A percentile compares a stretch with the other conserved stretches of the same genome.
Evolutionary conservation across 1,140 invertebrate genomes (phyloP).

Genomic region (Theocolax elegans): DNA sequence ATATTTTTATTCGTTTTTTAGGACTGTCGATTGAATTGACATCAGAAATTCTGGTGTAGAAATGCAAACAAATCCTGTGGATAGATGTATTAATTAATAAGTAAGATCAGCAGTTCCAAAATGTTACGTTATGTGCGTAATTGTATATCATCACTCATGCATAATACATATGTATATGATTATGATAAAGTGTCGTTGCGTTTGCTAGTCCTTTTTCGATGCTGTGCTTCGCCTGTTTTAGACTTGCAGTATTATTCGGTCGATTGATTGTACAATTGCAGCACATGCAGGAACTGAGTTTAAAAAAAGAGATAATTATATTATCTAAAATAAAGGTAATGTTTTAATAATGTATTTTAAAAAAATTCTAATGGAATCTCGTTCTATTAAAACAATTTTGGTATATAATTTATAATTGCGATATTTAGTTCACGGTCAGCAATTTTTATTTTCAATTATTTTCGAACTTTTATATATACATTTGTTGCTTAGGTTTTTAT

Average conservation of each 20-base stretch:
- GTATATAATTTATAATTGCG: background rate
- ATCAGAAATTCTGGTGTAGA: constrained; percentile 42
- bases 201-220: constrained; percentile 33
- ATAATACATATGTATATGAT: constrained; percentile 29
- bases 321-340: constrained; percentile 29
- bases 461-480: background rate
- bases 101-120: constrained; percentile 38
- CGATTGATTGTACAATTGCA: constrained; percentile 36
- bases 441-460: background rate
- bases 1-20: constrained; percentile 48
- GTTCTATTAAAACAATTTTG: constrained; percentile 1
- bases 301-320: constrained; percentile 29
- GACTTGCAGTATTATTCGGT: constrained; percentile 50
- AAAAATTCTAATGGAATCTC: constrained; percentile 18
- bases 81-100: constrained; percentile 39
- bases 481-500: background rate
- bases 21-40: constrained; percentile 54
- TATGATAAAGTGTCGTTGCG: constrained; percentile 42
- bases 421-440: background rate
- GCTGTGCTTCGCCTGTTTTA: constrained; percentile 45
- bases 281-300: constrained; percentile 37
- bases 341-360: constrained; percentile 14
- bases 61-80: constrained; percentile 41
- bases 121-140: constrained; percentile 45
- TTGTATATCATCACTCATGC: constrained; percentile 39